Conservation (phyloP, 37 sponge, comb jelly and placozoan genomes). For the Haliclona indistincta region DNA sequence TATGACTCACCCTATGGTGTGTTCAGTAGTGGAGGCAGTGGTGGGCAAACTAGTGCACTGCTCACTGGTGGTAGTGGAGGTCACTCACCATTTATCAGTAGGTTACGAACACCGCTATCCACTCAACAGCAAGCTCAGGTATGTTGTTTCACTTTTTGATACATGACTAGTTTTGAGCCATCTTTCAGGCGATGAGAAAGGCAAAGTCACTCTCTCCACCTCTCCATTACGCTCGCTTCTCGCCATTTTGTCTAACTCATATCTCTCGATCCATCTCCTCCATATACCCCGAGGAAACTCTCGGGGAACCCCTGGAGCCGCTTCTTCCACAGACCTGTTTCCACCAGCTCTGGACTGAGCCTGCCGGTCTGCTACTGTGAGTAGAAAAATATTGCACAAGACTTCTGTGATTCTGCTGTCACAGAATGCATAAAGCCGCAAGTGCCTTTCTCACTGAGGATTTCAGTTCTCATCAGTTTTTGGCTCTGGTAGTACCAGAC, state of each 20-base stretch:
- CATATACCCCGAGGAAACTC: constrained; percentile 66
- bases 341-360: constrained; percentile 47
- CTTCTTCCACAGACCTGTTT: constrained; percentile 67
- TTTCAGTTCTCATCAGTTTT: too few species aligned
- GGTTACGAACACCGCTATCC: constrained; percentile 27
- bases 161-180: constrained; percentile 1
- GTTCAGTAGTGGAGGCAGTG: too few species aligned
- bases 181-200: constrained; percentile 12
- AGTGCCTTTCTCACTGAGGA: too few species aligned
- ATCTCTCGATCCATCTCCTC: constrained; percentile 71
- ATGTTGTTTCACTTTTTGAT: background rate
- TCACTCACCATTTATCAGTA: constrained; percentile 33
- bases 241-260: constrained; percentile 48
- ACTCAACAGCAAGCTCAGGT: too few species aligned
- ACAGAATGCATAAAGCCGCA: too few species aligned
- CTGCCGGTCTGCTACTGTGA: too few species aligned
- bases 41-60: too few species aligned
- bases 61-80: too few species aligned
- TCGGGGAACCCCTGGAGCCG: constrained; percentile 47
- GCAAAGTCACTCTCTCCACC: constrained; percentile 69
- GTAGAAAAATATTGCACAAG: too few species aligned
- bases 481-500: too few species aligned
- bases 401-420: too few species aligned
- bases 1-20: too few species aligned
- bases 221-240: constrained; percentile 32